Conservation (phyloP, 2,797 vertebrate species). For the Spheniscus humboldti region DNA sequence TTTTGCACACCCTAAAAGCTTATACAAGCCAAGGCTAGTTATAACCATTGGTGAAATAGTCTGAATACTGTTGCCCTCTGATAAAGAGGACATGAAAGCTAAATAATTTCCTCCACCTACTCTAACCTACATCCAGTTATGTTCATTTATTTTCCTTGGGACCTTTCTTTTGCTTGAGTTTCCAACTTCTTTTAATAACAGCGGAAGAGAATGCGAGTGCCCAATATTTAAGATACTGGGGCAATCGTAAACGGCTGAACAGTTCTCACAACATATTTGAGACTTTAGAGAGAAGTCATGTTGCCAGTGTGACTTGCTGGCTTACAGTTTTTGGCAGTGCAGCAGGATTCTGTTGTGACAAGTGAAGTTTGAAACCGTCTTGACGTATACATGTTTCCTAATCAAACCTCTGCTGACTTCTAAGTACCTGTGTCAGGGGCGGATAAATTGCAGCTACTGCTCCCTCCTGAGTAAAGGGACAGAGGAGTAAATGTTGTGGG, state of each 20-base stretch:
- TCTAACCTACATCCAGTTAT: not conserved
- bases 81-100: not conserved
- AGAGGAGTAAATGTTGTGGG: not conserved
- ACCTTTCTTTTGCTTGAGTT: not conserved
- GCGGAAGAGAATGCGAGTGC: accelerated
- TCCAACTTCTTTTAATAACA: not conserved
- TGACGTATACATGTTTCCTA: not conserved
- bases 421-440: not conserved
- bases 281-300: not conserved
- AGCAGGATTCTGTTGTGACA: not conserved
- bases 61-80: not conserved
- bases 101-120: not conserved
- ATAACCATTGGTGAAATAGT: not conserved
- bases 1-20: not conserved
- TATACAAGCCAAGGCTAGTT: not conserved
- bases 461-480: not conserved
- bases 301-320: not conserved
- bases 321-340: not conserved
- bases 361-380: not conserved
- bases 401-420: not conserved
- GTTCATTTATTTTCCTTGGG: not conserved
- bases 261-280: not conserved
- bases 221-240: not conserved
- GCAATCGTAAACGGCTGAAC: not conserved
- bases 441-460: not conserved